phyloP scores from a whole-genome alignment of 53 echinoderm and acorn worm species.

The Echinarachnius parma region DNA sequence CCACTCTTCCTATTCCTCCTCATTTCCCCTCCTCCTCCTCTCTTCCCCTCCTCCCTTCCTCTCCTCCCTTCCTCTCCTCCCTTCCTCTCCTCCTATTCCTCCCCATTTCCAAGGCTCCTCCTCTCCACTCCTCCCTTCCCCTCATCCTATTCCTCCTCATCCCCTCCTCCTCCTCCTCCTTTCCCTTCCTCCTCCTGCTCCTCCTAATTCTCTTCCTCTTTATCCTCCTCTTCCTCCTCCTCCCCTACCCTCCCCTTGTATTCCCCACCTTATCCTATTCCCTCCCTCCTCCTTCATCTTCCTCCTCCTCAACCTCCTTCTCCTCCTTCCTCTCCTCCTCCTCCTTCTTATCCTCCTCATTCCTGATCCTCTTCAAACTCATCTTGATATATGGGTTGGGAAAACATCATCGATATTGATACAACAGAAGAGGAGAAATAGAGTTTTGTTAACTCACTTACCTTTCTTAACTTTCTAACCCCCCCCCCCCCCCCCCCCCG shows the following conservation, averaged over 20 bases:
- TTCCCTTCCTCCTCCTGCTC: not conserved
- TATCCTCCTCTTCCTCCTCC: not conserved
- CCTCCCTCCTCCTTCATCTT: not conserved
- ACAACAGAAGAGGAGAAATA: too few species aligned
- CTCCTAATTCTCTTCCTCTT: not conserved
- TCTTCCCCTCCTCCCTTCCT: not conserved
- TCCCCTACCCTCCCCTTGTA: not conserved
- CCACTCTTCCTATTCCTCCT: not conserved
- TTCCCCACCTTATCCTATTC: not conserved
- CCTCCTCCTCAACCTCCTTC: too few species aligned
- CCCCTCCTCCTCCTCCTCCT: not conserved
- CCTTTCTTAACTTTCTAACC: too few species aligned
- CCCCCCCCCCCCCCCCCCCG: too few species aligned
- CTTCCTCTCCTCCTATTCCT: not conserved
- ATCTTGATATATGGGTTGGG: too few species aligned
- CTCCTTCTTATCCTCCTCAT: too few species aligned
- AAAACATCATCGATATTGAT: too few species aligned
- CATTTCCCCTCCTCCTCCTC: not conserved
- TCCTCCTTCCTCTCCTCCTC: too few species aligned
- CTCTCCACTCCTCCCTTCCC: not conserved
- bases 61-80: not conserved
- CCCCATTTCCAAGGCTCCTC: not conserved
- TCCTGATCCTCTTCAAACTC: too few species aligned
- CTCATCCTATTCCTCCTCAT: not conserved
- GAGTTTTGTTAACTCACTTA: too few species aligned